Evolutionary conservation across 2,888 invertebrate genomes (phyloP), one percentile per base, ranked within the genome.

Genomic region (Corbicula japonica): DNA sequence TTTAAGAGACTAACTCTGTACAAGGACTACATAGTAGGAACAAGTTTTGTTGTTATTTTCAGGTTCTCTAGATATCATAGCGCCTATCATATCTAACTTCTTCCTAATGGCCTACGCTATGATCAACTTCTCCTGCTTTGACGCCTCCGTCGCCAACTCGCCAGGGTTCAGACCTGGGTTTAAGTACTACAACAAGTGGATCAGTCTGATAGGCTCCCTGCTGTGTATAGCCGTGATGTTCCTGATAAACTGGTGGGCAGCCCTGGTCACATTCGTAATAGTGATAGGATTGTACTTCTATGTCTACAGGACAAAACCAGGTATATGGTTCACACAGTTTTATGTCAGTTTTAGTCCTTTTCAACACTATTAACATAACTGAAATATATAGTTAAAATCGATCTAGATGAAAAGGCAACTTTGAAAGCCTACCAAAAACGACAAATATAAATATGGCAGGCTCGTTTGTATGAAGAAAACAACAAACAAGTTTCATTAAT

Each of bases 301-400:
- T 90, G 97, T 99, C n/a, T 96, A 97, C 85, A 97, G 98, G 91
- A 95, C 98, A 61, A 98, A 98, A 91, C 99, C 98, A 91, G 97
- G 97, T 97, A 93, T 41, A 68, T 48, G 23, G 2, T 15, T n/a
- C 5, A 30, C 26, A n/a, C n/a, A n/a, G n/a, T n/a, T n/a, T n/a
- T n/a, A n/a, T n/a, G n/a, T n/a, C n/a, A n/a, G n/a, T n/a, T n/a
- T n/a, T n/a, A n/a, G n/a, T n/a, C n/a, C n/a, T n/a, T n/a, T n/a
- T n/a, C n/a, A n/a, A n/a, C n/a, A n/a, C n/a, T n/a, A n/a, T n/a
- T n/a, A n/a, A n/a, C n/a, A n/a, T n/a, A n/a, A n/a, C n/a, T n/a
- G n/a, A n/a, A n/a, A n/a, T n/a, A n/a, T n/a, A n/a, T n/a, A n/a
- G n/a, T n/a, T n/a, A n/a, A n/a, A n/a, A n/a, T n/a, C n/a, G n/a